Evolutionary conservation across 1,140 invertebrate genomes (phyloP), one percentile per base, ranked within the genome.

Genomic region (Coenobita brevimanus): DNA sequence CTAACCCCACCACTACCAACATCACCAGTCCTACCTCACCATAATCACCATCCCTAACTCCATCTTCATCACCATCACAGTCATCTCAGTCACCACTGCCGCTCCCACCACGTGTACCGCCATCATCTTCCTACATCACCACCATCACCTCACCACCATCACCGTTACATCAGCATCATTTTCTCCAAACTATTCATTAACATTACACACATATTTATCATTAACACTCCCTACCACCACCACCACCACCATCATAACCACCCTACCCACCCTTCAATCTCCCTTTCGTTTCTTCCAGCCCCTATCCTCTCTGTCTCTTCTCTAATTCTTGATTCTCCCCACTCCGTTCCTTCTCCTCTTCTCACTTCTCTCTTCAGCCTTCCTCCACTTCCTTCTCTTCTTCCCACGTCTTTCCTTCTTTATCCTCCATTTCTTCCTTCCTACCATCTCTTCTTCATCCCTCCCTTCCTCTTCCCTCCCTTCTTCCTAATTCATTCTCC

Each of bases 161-260:
- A 78, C 6, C 1, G 27, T 41, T 46, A 50, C 30, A 78, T 10
- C 46, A 78, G 41, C 75, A 54, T 24, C 46, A 50, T 21, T 33
- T 10, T 46, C 75, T 50, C 75, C 75, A 54, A 30, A n/a, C n/a
- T n/a, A n/a, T n/a, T n/a, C n/a, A n/a, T n/a, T n/a, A n/a, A n/a
- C n/a, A n/a, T n/a, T n/a, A n/a, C n/a, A n/a, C n/a, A n/a, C n/a
- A n/a, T n/a, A n/a, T 46, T 46, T 46, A 2, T 27, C 30, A 67
- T 10, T 67, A 50, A 38, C 75, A 78, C 17, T 57, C 75, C 6
- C 41, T n/a, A 78, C 46, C 73, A 76, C 41, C 73, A 76, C 73
- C 73, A 38, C 73, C 33, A 76, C 41, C 10, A 38, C 73, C 10
- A 38, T 13, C 15, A 13, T 33, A 27, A 57, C 27, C 78, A 80